phyloP scores from a whole-genome alignment of 2,797 vertebrate genomes.

The Sebastes elongatus region DNA sequence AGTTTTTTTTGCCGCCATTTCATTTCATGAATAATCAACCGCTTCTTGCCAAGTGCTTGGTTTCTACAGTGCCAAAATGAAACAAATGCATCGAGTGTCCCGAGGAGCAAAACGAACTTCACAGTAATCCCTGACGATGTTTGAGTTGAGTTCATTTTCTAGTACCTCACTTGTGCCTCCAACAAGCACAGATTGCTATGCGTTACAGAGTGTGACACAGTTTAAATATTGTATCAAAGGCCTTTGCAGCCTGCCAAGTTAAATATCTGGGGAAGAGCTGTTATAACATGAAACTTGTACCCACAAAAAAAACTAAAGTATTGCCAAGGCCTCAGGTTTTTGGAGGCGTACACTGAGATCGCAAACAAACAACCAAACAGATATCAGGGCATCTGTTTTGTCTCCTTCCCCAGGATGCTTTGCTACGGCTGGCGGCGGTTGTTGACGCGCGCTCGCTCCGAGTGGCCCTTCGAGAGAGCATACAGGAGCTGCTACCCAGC shows the following conservation, averaged over 20 bases:
- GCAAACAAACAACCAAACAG: conserved; percentile 51
- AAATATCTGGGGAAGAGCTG: conserved; percentile 41
- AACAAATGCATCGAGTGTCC: conserved; percentile 32
- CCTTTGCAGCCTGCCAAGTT: conserved; percentile 42
- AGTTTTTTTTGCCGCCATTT: background rate
- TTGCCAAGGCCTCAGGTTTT: conserved; percentile 41
- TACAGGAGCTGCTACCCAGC: conserved; percentile 86
- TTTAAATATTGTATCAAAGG: conserved; percentile 55
- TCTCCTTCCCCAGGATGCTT: conserved; percentile 87
- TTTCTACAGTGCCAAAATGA: conserved; percentile 28
- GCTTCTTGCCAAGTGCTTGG: conserved; percentile 32
- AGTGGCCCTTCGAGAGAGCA: conserved; percentile 85
- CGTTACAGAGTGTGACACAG: conserved; percentile 26
- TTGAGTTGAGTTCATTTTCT: conserved; percentile 32
- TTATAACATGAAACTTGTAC: conserved; percentile 41
- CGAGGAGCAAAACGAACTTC: conserved; percentile 41
- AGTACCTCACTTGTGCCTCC: conserved; percentile 32
- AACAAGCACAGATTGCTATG: conserved; percentile 29
- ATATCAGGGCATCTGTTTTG: conserved; percentile 60
- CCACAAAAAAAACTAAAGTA: conserved; percentile 25
- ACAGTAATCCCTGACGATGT: conserved; percentile 22
- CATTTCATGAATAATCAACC: conserved; percentile 22
- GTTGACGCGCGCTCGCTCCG: conserved; percentile 84
- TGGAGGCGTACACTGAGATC: conserved; percentile 26
- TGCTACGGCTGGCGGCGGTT: conserved; percentile 89